Evolutionary conservation across 2,888 invertebrate species (phyloP), one percentile per base, ranked within the genome.

Genomic region (Phengaris arion): DNA sequence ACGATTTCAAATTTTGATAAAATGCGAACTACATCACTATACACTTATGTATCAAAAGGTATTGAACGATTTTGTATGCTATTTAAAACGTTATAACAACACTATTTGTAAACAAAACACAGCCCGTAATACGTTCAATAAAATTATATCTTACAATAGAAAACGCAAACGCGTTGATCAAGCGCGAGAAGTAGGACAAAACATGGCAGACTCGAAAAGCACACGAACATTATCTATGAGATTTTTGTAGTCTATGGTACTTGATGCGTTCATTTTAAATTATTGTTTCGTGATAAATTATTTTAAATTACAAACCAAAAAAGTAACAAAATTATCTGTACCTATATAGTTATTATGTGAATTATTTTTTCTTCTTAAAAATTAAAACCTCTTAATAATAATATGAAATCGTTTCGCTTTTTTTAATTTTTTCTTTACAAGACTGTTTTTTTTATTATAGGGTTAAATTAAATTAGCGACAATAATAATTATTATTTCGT

Each of bases 101-200:
- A 91, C 87, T 89, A 91, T 90, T 90, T 87, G 90, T 92, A 92
- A 92, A 93, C 92, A 92, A 89, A 89, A 89, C 91, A 90, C 89
- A 87, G 87, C 85, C 87, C 87, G 87, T 86, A 90, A 90, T 87
- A 88, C 90, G 91, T 90, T 91, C 88, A 88, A 87, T 82, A 90
- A 90, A 91, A 87, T 88, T 88, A 86, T 89, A 89, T 86, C 89
- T 89, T 87, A 79, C 82, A 88, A 88, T 88, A 87, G 85, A 87
- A 89, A 88, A 88, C 91, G 88, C 89, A 84, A 90, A 91, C 87
- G 92, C 92, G 91, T 92, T 89, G 89, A 88, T 89, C 90, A 90
- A 93, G 90, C 93, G 92, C 94, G 93, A 94, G 92, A 93, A 92
- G 92, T 93, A 93, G 89, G 90, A 93, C 93, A 94, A 93, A 94